These are phyloP conservation scores for Syndactyla subalaris DNA, from an alignment of 2,797 vertebrate genomes.

Conservation along the genomic window DNA sequence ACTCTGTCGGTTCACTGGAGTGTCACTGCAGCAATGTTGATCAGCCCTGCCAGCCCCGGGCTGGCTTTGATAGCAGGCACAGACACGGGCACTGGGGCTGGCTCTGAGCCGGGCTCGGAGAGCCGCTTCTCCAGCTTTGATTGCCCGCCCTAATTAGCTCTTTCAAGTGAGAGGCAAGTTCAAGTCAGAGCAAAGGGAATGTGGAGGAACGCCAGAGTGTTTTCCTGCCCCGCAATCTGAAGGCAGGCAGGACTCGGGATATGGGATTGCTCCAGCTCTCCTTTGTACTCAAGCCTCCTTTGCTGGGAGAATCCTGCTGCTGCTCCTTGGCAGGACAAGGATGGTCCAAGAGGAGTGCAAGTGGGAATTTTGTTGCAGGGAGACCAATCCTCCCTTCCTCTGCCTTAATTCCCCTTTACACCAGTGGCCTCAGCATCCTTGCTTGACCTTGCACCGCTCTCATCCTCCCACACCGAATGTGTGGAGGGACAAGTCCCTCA, in stretches of 20 bases:
- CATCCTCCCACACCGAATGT: fast-evolving
- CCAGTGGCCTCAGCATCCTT: neutral
- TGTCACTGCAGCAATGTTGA: neutral
- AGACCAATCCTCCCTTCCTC: neutral
- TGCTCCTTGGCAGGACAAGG: neutral
- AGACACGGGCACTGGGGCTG: neutral
- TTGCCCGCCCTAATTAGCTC: slow-evolving; percentile 74
- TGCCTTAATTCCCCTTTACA: neutral
- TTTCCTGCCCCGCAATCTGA: slow-evolving; percentile 10
- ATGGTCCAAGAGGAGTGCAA: fast-evolving
- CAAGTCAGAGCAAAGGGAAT: slow-evolving; percentile 50
- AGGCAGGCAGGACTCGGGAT: neutral
- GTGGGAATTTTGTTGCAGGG: neutral
- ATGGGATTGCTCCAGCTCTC: neutral
- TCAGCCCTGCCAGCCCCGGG: neutral
- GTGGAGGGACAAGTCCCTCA: neutral
- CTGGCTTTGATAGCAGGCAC: slow-evolving; percentile 23
- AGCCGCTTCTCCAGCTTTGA: slow-evolving; percentile 66
- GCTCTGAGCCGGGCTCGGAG: neutral
- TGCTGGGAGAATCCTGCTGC: neutral
- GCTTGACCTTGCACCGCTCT: neutral
- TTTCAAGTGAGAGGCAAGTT: slow-evolving; percentile 72
- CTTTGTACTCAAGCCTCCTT: neutral
- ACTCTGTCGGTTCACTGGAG: neutral
- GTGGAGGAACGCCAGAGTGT: neutral